Percentiles rank a stretch among this genome's conserved stretches.
phyloP scores from a whole-genome alignment of 1,140 invertebrate species.

The Psilanteris sp. region DNA sequence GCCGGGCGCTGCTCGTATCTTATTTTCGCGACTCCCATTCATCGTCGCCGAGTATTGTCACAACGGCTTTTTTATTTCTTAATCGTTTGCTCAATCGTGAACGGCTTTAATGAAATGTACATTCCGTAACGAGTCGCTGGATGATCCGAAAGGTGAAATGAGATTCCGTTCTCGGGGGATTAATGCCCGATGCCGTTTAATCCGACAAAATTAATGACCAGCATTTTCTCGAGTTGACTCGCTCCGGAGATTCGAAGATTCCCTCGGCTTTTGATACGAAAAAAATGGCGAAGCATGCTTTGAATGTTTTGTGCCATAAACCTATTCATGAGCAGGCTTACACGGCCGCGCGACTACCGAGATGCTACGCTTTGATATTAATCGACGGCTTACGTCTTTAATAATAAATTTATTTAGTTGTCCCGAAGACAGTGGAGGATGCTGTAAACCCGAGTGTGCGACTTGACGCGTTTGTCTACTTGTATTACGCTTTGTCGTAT shows the following conservation, averaged over 20 bases:
- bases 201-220: slow-evolving; percentile 79
- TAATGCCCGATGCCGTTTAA: slow-evolving; percentile 76
- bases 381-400: slow-evolving; percentile 77
- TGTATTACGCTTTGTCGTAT: slow-evolving; percentile 48
- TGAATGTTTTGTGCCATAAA: slow-evolving; percentile 65
- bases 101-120: slow-evolving; percentile 73
- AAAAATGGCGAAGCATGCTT: slow-evolving; percentile 58
- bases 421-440: slow-evolving; percentile 34
- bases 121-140: slow-evolving; percentile 72
- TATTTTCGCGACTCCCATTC: slow-evolving; percentile 39
- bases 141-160: slow-evolving; percentile 73
- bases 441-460: slow-evolving; percentile 29
- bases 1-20: slow-evolving; percentile 20
- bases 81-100: slow-evolving; percentile 71
- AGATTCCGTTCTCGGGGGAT: slow-evolving; percentile 74
- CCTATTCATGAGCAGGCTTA: slow-evolving; percentile 74
- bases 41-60: slow-evolving; percentile 49
- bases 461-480: slow-evolving; percentile 45
- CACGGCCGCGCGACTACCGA: slow-evolving; percentile 67
- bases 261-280: slow-evolving; percentile 55
- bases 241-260: slow-evolving; percentile 69
- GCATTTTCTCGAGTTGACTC: slow-evolving; percentile 66
- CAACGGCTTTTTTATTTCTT: slow-evolving; percentile 61
- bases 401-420: slow-evolving; percentile 68
- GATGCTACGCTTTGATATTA: slow-evolving; percentile 72